Base-by-base conservation (phyloP, 2,888 invertebrate genomes). In the Halocaridina rubra region DNA sequence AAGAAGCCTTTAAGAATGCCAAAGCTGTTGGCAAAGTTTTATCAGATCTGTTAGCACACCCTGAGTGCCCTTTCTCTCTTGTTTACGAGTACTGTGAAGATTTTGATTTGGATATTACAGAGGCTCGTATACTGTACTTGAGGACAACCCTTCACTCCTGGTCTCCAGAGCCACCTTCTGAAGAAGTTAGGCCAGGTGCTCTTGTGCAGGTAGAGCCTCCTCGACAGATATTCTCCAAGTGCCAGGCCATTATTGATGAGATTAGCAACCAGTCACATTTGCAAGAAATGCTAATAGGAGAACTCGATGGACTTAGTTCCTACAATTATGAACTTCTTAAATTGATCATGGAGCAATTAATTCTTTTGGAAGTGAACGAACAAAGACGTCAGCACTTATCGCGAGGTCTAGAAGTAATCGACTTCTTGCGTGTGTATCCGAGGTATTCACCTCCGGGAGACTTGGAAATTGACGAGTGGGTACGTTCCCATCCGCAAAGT, bases 311-410 rank as follows among this genome's bases (percentile, higher is more conserved):
- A 16, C 53, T 79, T 13, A 80, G 81, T 57, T 71, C 86, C 16
- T 88, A 88, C 75, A 86, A 86, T 59, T 88, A 86, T 82, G 88
- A 88, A 27, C 29, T 86, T 7, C 67, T 88, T 16, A 61, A 86
- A 19, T 32, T 84, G 29, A 69, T 88, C 1, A 29, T 88, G 8
- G 39, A 74, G 19, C 72, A 81, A 16, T 39, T 86, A 16, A 57
- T 61, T 16, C 27, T 29, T 7, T 78, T 86, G 24, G 71, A 86
- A 30, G 67, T 69, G 8, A 61, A 84, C 13, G 13, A 24, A 3
- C 29, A 72, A 2, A 72, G 80, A 4, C 7, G 19, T 13, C 53
- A 80, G 22, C 5, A 74, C 29, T 33, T 80, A 27, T 33, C 72
- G 27, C 72, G 88, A 71, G 88, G 86, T 2, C 59, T 86, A 22